Percentiles rank a stretch among this genome's conserved stretches.
Conservation (phyloP, 2,113 vertebrate genomes). For the Vicugna pacos region DNA sequence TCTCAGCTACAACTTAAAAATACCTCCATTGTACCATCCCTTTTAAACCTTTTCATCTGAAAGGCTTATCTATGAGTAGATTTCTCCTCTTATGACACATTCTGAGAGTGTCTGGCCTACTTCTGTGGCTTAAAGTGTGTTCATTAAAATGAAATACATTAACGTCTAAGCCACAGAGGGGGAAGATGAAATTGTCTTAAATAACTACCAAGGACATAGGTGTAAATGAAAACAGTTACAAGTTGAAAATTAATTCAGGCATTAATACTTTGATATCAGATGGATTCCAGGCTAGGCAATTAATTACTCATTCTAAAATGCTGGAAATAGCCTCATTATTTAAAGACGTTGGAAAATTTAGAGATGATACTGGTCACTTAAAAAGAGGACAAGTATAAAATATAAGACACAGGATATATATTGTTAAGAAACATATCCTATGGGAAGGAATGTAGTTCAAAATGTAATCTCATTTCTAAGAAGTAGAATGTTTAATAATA, state of each 20-base stretch:
- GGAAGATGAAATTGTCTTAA: conserved; percentile 81
- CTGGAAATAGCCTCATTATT: conserved; percentile 72
- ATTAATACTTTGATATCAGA: conserved; percentile 79
- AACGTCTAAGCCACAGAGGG: conserved; percentile 76
- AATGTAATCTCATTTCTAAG: conserved; percentile 36
- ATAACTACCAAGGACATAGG: conserved; percentile 84
- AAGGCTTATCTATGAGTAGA: conserved; percentile 78
- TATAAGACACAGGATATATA: not conserved
- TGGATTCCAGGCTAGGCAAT: conserved; percentile 70
- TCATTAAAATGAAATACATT: conserved; percentile 83
- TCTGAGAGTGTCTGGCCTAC: conserved; percentile 75
- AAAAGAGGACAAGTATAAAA: conserved; percentile 34
- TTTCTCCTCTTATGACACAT: conserved; percentile 64
- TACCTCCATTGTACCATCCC: conserved; percentile 64
- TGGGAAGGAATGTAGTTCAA: conserved; percentile 19
- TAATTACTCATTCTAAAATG: conserved; percentile 80
- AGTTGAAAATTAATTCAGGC: conserved; percentile 84
- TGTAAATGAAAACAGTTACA: conserved; percentile 83
- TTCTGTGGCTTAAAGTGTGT: conserved; percentile 65
- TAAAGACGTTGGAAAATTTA: conserved; percentile 65
- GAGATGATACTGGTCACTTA: conserved; percentile 38
- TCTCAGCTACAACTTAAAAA: conserved; percentile 76
- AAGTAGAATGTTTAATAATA: conserved; percentile 50
- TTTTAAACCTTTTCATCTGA: conserved; percentile 72
- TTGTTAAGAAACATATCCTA: not conserved